Evolutionary conservation across 2,113 vertebrate genomes (phyloP).

Genomic region (Rousettus leschenaultii): DNA sequence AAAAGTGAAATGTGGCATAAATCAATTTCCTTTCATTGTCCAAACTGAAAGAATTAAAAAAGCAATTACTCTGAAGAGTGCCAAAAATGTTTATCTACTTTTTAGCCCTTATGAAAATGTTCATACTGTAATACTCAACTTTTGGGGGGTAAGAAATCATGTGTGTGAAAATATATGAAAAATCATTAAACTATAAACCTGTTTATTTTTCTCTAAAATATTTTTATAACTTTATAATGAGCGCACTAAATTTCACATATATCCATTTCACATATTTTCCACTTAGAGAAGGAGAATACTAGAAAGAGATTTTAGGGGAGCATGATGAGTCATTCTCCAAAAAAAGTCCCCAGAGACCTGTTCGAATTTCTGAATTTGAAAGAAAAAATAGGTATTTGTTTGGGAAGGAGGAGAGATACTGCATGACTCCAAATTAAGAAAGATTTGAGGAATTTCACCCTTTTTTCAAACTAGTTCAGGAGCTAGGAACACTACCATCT

Average conservation of each 20-base stretch:
- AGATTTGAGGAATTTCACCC: not conserved
- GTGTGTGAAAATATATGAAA: not conserved
- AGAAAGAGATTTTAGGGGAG: not conserved
- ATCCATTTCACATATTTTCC: not conserved
- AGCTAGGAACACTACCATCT: not conserved
- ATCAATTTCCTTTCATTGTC: not conserved
- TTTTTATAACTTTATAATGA: not conserved
- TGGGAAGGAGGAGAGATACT: not conserved
- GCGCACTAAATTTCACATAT: not conserved
- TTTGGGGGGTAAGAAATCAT: not conserved
- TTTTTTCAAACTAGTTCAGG: not conserved
- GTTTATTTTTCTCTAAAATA: constrained; percentile 10
- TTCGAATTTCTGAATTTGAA: not conserved
- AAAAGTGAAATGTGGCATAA: constrained; percentile 1
- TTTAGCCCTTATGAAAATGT: not conserved
- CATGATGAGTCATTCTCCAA: not conserved
- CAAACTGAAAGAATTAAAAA: not conserved
- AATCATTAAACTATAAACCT: not conserved
- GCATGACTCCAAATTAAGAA: not conserved
- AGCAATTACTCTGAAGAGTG: not conserved
- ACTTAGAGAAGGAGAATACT: not conserved
- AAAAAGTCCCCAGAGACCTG: not conserved
- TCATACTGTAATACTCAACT: not conserved
- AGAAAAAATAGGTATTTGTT: not conserved
- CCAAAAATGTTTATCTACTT: not conserved